Evolutionary conservation across 2,797 vertebrate species (phyloP).

Genomic region (Morelia viridis): DNA sequence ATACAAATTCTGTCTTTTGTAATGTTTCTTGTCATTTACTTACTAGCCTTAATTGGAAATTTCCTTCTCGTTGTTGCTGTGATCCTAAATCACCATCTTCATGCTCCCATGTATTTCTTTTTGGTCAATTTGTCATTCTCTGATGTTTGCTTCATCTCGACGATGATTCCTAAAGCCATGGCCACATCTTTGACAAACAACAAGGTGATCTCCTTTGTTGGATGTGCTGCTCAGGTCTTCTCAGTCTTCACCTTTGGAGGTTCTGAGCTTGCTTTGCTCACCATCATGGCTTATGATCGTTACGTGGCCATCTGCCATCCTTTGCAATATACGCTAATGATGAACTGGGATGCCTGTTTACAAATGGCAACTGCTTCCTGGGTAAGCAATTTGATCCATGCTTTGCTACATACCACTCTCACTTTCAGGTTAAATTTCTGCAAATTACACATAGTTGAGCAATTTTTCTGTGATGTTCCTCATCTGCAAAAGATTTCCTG

Average conservation of each 20-base stretch:
- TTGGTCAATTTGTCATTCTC: slow-evolving; percentile 1
- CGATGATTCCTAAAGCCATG: slow-evolving; percentile 1
- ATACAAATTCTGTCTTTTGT: too few species aligned
- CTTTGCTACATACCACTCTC: not conserved
- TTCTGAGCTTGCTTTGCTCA: too few species aligned
- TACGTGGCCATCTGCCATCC: too few species aligned
- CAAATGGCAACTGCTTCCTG: too few species aligned
- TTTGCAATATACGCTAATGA: too few species aligned
- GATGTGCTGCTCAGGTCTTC: slow-evolving; percentile 7
- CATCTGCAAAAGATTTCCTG: not conserved
- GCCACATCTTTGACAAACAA: not conserved
- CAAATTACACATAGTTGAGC: not conserved
- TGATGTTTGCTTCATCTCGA: slow-evolving; percentile 8
- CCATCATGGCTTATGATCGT: too few species aligned
- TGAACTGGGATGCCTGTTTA: too few species aligned
- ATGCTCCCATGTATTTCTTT: slow-evolving; percentile 19
- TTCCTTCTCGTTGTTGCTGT: not conserved
- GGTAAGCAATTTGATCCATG: not conserved
- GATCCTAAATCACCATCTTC: not conserved
- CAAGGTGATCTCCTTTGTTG: not conserved
- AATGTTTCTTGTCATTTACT: not conserved
- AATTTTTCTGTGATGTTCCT: not conserved
- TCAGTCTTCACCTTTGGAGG: not conserved
- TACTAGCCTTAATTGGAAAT: not conserved
- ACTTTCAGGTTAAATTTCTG: not conserved